A percentile compares a stretch with the other conserved stretches of the same genome.
Conservation (phyloP, 2,113 vertebrate species). For the Myrmecobius fasciatus region DNA sequence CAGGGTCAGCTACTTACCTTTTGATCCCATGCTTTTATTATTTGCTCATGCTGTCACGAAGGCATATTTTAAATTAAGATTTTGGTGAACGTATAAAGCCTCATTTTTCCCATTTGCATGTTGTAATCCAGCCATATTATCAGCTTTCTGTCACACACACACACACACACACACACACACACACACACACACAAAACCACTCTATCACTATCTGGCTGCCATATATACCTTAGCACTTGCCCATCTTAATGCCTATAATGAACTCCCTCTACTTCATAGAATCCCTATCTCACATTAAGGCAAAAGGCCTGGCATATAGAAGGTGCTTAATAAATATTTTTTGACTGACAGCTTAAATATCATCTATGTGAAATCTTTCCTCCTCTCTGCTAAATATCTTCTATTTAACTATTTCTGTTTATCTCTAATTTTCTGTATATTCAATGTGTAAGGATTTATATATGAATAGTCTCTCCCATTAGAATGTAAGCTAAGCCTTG, state of each 20-base stretch:
- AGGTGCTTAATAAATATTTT: background rate
- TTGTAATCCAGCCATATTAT: too few relatives aligned
- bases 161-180: too few relatives aligned
- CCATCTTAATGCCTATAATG: background rate
- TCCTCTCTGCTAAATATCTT: background rate
- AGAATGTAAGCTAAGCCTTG: background rate
- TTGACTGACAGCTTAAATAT: background rate
- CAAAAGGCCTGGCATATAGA: background rate
- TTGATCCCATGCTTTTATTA: background rate
- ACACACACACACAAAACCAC: too few relatives aligned
- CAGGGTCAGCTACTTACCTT: constrained; percentile 9
- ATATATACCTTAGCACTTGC: too few relatives aligned
- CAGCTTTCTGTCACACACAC: too few relatives aligned
- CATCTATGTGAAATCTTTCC: background rate
- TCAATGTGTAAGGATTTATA: background rate
- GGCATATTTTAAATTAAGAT: constrained; percentile 47
- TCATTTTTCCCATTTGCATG: background rate
- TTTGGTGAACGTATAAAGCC: constrained; percentile 40
- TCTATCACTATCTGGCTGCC: too few relatives aligned
- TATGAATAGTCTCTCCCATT: background rate
- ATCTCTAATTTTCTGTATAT: background rate
- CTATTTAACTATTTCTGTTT: background rate
- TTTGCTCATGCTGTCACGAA: constrained; percentile 53
- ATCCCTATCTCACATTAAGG: too few relatives aligned
- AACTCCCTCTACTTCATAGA: background rate